Percentiles rank a stretch among this genome's conserved stretches.
Conservation (phyloP, 1,140 invertebrate genomes). For the Temnothorax curvispinosus region DNA sequence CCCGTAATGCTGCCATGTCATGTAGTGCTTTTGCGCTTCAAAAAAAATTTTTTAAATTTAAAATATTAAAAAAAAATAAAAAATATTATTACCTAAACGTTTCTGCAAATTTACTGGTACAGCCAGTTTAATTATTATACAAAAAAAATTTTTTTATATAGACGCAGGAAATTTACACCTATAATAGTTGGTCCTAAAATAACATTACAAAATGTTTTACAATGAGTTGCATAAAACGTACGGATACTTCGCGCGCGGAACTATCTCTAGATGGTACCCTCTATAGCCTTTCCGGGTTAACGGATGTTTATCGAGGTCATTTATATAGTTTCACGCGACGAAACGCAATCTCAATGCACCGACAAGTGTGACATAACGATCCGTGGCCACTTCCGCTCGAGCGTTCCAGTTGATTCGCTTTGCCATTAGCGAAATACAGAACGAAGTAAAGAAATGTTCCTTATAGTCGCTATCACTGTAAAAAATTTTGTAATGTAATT, state of each 20-base stretch:
- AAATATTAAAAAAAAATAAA: no score
- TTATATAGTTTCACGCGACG: conserved; percentile 22
- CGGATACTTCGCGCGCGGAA: background rate
- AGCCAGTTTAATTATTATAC: no score
- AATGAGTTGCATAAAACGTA: background rate
- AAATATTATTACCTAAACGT: no score
- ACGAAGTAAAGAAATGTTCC: background rate
- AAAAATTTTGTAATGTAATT: no score
- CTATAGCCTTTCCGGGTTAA: conserved; percentile 19
- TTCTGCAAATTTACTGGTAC: no score
- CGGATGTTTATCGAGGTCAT: conserved; percentile 30
- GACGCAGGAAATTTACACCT: no score
- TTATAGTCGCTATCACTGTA: background rate
- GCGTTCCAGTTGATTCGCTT: background rate
- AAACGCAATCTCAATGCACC: conserved; percentile 23
- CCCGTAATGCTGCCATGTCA: no score
- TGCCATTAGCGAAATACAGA: background rate
- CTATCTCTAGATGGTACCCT: background rate
- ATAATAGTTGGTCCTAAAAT: no score
- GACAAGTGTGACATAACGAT: conserved; percentile 50
- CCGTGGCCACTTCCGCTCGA: background rate
- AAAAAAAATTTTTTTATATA: no score
- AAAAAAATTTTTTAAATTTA: no score
- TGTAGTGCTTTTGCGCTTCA: no score
- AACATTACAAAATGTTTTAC: no score